Evolutionary conservation across 1,140 invertebrate genomes (phyloP), one percentile per base, ranked within the genome.

Genomic region (Drosophila leontia): DNA sequence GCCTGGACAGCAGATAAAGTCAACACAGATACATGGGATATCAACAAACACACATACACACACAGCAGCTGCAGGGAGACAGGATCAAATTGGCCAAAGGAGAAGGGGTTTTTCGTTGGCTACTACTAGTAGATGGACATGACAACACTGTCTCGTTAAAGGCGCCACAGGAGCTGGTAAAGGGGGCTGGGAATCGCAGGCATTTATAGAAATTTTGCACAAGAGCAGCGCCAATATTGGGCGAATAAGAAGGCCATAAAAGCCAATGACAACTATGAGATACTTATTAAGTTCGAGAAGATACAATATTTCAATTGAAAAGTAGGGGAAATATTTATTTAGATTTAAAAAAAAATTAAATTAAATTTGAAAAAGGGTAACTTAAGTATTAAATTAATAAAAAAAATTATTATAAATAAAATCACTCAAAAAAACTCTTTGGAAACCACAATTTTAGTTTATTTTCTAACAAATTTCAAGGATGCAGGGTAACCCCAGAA

Each of bases 151-250:
- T 32, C 44, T 71, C 41, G 62, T 76, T 67, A 53, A 53, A 65
- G 51, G 11, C 70, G 71, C 53, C 51, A 44, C 26, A 17, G 44
- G 2, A 12, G 29, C 29, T 19, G 45, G 11, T 13, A 34, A 15
- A 48, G 35, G 15, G 35, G 7, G 12, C 8, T 5, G 11, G 47
- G 62, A 12, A 9, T 45, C 12, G 34, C 44, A 69, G 51, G 79
- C 84, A 87, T 83, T 87, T 83, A 88, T 87, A 83, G 84, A 80
- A 75, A 80, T 83, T 77, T 80, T 61, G 60, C 57, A 68, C 50
- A 81, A 70, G 64, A 61, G 50, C 44, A 67, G 51, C 23, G 59
- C 60, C 77, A 75, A 75, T 41, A 78, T 64, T 71, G 57, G 32
- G n/a, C 41, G 3, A 23, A 65, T 13, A n/a, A 39, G 3, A 19